A percentile compares a stretch with the other conserved stretches of the same genome.
These are phyloP conservation scores for Typhlomys cinereus DNA, from an alignment of 2,113 vertebrate genomes.

Conservation along the genomic window DNA sequence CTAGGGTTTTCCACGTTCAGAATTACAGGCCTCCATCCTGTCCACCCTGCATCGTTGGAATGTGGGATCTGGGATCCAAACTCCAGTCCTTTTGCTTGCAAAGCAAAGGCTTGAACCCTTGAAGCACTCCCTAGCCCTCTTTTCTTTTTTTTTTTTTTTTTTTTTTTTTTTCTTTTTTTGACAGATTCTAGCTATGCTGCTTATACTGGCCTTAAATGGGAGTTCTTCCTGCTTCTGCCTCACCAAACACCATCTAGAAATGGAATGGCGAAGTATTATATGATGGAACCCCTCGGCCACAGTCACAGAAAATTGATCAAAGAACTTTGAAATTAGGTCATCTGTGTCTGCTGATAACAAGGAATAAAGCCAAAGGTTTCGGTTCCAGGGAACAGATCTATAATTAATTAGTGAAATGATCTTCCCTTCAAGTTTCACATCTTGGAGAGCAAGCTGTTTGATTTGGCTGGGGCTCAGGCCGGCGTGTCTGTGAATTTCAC, in stretches of 20 bases:
- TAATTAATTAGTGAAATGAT: slow-evolving; percentile 78
- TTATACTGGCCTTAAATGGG: not conserved
- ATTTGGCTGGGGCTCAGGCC: slow-evolving; percentile 83
- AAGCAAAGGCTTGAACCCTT: not conserved
- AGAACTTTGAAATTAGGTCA: slow-evolving; percentile 24
- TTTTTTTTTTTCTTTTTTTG: not conserved
- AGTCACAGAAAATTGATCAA: not conserved
- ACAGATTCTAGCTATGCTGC: not conserved
- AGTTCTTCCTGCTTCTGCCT: not conserved
- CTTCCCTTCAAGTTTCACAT: slow-evolving; percentile 73
- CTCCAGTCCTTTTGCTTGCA: not conserved
- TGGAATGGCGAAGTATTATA: not conserved
- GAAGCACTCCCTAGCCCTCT: not conserved
- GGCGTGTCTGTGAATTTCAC: slow-evolving; percentile 84
- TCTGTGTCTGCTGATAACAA: slow-evolving; percentile 19
- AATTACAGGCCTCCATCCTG: too few relatives aligned
- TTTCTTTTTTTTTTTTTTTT: too few relatives aligned
- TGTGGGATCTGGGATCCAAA: not conserved
- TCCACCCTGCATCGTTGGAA: too few relatives aligned
- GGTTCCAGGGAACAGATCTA: slow-evolving; percentile 71
- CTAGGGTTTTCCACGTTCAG: too few relatives aligned
- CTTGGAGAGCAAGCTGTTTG: slow-evolving; percentile 78
- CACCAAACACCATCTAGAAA: not conserved
- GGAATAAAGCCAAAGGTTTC: slow-evolving; percentile 42
- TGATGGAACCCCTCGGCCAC: not conserved